These are phyloP conservation scores for Huso huso DNA, from an alignment of 2,797 vertebrate genomes.

Conservation along the genomic window DNA sequence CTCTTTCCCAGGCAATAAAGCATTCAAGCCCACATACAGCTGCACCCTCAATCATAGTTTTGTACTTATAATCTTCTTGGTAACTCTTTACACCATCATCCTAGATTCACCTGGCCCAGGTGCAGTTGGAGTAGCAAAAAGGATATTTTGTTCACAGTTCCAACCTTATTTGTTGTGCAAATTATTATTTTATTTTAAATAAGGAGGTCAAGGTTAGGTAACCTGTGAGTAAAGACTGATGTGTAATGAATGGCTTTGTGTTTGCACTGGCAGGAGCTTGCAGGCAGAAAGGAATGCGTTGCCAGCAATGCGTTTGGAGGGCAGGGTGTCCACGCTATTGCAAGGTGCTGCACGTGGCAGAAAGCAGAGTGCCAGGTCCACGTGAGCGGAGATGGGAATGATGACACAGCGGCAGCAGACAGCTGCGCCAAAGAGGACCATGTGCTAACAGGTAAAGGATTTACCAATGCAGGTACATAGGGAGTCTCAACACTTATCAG, in stretches of 20 bases:
- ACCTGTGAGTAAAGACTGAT: neutral
- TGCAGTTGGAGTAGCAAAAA: no score
- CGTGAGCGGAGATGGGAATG: neutral
- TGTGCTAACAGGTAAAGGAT: slow-evolving; percentile 62
- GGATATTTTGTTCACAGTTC: no score
- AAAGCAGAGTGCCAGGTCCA: slow-evolving; percentile 50
- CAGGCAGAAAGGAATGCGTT: slow-evolving; percentile 55
- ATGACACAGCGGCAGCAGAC: slow-evolving; percentile 24
- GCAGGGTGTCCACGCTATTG: slow-evolving; percentile 61
- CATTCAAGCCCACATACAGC: no score
- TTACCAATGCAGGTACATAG: neutral
- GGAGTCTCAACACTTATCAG: no score
- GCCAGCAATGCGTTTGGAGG: slow-evolving; percentile 49
- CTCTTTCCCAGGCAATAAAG: no score
- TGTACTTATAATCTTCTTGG: no score
- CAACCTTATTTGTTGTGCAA: no score
- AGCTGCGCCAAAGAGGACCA: slow-evolving; percentile 45
- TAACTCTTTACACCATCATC: no score
- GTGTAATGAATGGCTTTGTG: neutral
- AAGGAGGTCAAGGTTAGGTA: neutral
- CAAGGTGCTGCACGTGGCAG: slow-evolving; percentile 68
- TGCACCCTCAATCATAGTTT: no score
- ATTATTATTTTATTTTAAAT: no score
- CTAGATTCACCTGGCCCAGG: no score
- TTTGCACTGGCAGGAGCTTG: slow-evolving; percentile 41